Conservation (phyloP, 2,797 vertebrate species). For the Parotocinclus haroldoi region DNA sequence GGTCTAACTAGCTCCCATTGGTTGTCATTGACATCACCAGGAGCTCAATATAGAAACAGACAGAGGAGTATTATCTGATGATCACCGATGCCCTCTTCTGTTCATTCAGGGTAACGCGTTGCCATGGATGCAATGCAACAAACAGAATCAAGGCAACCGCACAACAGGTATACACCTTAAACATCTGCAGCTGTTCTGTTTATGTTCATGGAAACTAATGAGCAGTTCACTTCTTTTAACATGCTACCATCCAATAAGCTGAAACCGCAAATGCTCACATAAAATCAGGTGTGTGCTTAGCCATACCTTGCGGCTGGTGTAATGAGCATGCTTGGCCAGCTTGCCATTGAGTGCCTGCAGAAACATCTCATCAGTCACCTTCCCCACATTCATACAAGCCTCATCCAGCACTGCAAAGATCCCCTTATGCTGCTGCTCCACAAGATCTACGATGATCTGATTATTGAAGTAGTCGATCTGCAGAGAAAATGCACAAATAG, state of each 20-base stretch:
- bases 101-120: constrained; percentile 30
- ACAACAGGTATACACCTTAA: background rate
- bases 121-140: background rate
- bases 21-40: constrained; percentile 87
- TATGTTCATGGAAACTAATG: background rate
- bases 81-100: constrained; percentile 63
- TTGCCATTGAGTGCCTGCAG: constrained; percentile 91
- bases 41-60: constrained; percentile 61
- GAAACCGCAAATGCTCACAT: background rate
- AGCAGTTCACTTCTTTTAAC: background rate
- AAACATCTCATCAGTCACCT: constrained; percentile 94
- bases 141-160: background rate
- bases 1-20: constrained; percentile 70
- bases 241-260: background rate
- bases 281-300: background rate
- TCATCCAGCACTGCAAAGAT: constrained; percentile 94
- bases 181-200: background rate
- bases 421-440: constrained; percentile 96
- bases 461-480: constrained; percentile 99
- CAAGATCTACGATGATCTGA: constrained; percentile 95
- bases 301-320: constrained; percentile 93
- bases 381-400: constrained; percentile 97
- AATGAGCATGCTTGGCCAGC: constrained; percentile 89
- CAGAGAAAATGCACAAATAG: no score
- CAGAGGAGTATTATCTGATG: constrained; percentile 32